Evolutionary conservation across 30 jellyfish, hydroid and myxozoan genomes (phyloP).

Genomic region (Aurelia aurita complex sp. Pacific): DNA sequence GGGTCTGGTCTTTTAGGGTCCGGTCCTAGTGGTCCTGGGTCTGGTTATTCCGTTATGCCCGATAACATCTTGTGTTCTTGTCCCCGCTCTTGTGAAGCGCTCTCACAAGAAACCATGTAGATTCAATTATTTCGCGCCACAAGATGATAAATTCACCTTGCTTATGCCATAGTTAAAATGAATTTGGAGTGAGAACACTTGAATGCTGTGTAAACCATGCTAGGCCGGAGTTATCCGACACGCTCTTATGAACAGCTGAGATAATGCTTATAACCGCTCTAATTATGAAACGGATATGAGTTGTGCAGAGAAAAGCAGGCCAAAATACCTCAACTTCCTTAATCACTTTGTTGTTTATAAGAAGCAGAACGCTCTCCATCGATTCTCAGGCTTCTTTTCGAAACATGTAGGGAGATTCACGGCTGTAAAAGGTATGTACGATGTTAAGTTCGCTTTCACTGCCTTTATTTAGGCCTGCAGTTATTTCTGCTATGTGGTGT

Average conservation of each 20-base stretch:
- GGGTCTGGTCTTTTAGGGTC: no score
- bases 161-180: slow-evolving; percentile 12
- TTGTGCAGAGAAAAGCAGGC: slow-evolving; percentile 57
- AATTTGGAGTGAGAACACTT: slow-evolving; percentile 4
- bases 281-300: slow-evolving; percentile 76
- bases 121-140: slow-evolving; percentile 56
- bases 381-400: not conserved
- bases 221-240: slow-evolving; percentile 55
- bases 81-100: slow-evolving; percentile 27
- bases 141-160: slow-evolving; percentile 13
- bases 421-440: slow-evolving; percentile 43
- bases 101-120: slow-evolving; percentile 35
- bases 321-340: slow-evolving; percentile 82
- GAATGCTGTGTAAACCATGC: slow-evolving; percentile 17
- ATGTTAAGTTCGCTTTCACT: not conserved
- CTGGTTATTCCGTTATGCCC: no score
- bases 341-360: slow-evolving; percentile 75
- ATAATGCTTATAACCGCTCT: slow-evolving; percentile 74
- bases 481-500: not conserved
- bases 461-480: not conserved
- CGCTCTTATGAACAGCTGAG: slow-evolving; percentile 75
- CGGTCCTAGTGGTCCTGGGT: no score
- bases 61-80: slow-evolving; percentile 35
- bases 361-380: slow-evolving; percentile 14
- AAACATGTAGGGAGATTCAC: slow-evolving; percentile 4